Evolutionary conservation across 2,797 vertebrate species (phyloP), one percentile per base, ranked within the genome.

Genomic region (Spinibarbus caldwelli): DNA sequence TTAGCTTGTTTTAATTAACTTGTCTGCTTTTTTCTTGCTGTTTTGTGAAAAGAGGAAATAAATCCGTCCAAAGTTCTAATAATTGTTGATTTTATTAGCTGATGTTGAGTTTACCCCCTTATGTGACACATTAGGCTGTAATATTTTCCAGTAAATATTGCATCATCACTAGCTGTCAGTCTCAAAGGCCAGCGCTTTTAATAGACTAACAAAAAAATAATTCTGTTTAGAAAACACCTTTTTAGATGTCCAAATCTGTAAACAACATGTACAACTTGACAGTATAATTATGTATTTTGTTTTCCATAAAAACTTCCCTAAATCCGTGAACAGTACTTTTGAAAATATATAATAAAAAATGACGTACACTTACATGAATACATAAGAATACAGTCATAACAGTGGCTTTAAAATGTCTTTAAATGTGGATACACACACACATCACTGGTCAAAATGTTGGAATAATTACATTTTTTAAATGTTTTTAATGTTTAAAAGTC

Each of bases 81-180:
- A 77, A 52, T 66, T 77, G 59, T 67, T 76, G 15, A 29, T 77
- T 83, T 83, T 77, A 41, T 75, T 49, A 83, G 17, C 45, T 67
- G n/a, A 68, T 52, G 72, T 29, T 29, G 23, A 77, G 5, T 29
- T 38, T 41, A 52, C 14, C 43, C 57, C 23, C 43, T 45, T 52
- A 2, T 26, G 45, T 83, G 31, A 83, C 59, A 47, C 15, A 57
- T 26, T 76, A 31, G 47, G 41, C 29, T 76, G 23, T 38, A 70
- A 73, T 45, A 36, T 83, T 45, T 82, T 77, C 43, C 66, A 80
- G 57, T 59, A 87, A 87, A 83, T 38, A 80, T 23, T 83, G 21
- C 78, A 52, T 78, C 66, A 66, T n/a, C 73, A 68, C 72, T 43
- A 52, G 52, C 41, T 59, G 41, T 34, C 57, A 71, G 64, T 78